phyloP scores from a whole-genome alignment of 2,113 vertebrate genomes.

The Pipa parva region DNA sequence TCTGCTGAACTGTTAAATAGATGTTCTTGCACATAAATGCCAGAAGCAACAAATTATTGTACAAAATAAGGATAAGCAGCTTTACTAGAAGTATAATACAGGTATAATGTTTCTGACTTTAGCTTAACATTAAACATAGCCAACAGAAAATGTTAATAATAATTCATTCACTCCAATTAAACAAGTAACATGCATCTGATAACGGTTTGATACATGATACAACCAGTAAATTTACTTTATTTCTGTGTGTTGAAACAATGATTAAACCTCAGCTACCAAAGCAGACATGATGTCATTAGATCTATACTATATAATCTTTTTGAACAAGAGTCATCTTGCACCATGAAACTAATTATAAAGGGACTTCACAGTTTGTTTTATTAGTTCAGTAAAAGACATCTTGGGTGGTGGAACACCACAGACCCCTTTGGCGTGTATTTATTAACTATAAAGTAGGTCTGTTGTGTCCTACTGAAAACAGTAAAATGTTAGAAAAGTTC shows the following conservation, averaged over 20 bases:
- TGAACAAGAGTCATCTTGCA: constrained; percentile 35
- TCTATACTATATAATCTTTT: constrained; percentile 23
- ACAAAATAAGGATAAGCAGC: no score
- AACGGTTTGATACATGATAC: constrained; percentile 19
- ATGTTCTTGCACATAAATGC: no score
- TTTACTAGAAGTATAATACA: no score
- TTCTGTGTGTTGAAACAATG: constrained; percentile 15
- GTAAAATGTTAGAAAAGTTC: constrained; percentile 27
- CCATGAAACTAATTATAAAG: constrained; percentile 40
- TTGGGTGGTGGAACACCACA: constrained; percentile 39
- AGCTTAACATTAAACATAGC: not conserved
- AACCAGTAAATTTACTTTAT: constrained; percentile 7
- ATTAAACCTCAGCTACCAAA: constrained; percentile 27
- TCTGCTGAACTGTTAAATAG: no score
- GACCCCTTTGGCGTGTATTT: constrained; percentile 34
- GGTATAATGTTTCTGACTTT: no score
- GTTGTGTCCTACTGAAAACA: constrained; percentile 40
- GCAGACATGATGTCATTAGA: constrained; percentile 42
- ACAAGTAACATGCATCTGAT: not conserved
- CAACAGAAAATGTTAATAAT: not conserved
- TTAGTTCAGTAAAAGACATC: constrained; percentile 40
- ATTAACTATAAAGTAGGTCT: constrained; percentile 40
- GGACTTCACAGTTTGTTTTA: constrained; percentile 38
- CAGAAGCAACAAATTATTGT: no score
- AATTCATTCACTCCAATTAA: constrained; percentile 5